Evolutionary conservation across 2,113 vertebrate species (phyloP).

Genomic region (Cebus imitator): DNA sequence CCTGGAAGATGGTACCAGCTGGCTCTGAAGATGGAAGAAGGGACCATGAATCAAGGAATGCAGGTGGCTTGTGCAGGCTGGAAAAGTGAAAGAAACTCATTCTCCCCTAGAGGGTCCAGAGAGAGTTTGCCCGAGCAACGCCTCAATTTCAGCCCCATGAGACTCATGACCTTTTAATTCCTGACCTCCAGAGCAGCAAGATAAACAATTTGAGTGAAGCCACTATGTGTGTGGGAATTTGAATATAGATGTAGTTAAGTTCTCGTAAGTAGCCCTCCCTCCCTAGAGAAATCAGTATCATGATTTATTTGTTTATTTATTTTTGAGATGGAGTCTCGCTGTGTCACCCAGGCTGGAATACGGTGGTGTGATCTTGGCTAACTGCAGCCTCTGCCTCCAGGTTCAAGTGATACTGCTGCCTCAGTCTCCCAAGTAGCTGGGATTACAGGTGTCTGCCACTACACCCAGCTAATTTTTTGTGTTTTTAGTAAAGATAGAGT

Average conservation of each 20-base stretch:
- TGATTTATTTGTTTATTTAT: no score
- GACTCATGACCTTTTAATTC: not conserved
- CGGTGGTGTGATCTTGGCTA: no score
- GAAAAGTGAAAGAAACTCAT: not conserved
- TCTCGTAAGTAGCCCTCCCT: not conserved
- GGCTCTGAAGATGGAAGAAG: not conserved
- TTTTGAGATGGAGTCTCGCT: no score
- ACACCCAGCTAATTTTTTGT: no score
- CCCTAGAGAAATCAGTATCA: not conserved
- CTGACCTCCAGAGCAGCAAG: not conserved
- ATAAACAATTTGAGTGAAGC: not conserved
- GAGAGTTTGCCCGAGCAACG: not conserved
- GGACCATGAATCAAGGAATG: rapidly evolving
- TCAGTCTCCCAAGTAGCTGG: no score
- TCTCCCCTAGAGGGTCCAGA: rapidly evolving
- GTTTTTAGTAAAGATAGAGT: no score
- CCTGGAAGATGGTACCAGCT: not conserved
- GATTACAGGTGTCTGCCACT: no score
- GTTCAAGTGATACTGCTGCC: no score
- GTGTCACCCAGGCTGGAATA: no score
- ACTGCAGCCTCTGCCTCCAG: no score
- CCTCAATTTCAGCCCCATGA: not conserved
- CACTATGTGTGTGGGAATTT: not conserved
- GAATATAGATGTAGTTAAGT: not conserved
- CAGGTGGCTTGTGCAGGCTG: not conserved